Conservation (phyloP, 2,888 invertebrate species). For the Thereva nobilitata region DNA sequence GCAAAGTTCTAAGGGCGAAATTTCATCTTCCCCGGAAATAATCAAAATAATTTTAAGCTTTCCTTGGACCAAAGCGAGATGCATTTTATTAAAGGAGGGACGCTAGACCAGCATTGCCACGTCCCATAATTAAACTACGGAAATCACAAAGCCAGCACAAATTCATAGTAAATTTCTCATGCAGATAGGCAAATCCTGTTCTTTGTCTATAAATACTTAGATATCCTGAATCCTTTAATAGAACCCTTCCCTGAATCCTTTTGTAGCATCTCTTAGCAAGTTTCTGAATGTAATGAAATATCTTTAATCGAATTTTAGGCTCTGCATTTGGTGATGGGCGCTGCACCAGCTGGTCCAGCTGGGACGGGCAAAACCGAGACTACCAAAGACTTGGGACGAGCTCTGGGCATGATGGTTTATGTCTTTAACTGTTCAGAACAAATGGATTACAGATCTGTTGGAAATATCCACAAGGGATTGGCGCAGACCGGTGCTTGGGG, state of each 20-base stretch:
- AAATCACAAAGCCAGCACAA: no score
- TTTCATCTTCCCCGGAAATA: no score
- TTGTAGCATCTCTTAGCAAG: background rate
- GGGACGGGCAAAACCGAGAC: constrained; percentile 88
- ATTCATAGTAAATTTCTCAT: no score
- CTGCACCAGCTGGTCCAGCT: constrained; percentile 84
- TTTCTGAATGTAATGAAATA: background rate
- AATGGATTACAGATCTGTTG: constrained; percentile 95
- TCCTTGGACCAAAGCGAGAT: no score
- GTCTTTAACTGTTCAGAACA: constrained; percentile 98
- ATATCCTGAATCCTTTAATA: no score
- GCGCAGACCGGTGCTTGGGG: constrained; percentile 82
- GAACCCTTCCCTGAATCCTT: background rate
- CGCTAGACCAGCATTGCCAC: no score
- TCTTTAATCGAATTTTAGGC: constrained; percentile 60
- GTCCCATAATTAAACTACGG: no score
- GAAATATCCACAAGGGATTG: constrained; percentile 89
- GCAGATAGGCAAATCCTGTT: no score
- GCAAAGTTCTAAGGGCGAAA: no score
- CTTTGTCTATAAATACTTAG: no score
- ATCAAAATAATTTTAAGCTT: no score
- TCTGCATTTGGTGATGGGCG: constrained; percentile 91
- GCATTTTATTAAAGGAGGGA: no score
- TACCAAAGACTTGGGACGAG: constrained; percentile 92
- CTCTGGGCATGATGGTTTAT: constrained; percentile 94